Percentiles rank a stretch among this genome's conserved stretches.
These are phyloP conservation scores for Trochalopteron elliotii DNA, from an alignment of 2,113 vertebrate genomes.

Conservation along the genomic window DNA sequence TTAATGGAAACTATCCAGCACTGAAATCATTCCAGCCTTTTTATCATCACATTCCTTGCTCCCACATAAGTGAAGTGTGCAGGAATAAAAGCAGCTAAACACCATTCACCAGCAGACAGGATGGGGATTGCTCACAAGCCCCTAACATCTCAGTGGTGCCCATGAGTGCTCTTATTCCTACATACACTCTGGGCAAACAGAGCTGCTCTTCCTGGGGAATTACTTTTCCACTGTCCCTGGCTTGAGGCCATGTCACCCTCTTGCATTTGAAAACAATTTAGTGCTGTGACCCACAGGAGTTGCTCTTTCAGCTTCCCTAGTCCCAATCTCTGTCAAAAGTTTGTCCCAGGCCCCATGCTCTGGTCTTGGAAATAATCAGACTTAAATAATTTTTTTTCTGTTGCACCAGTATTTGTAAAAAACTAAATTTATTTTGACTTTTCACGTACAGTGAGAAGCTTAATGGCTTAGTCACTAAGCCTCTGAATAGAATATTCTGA, in stretches of 20 bases:
- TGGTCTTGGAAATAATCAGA: background rate
- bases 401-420: background rate
- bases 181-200: background rate
- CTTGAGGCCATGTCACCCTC: background rate
- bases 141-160: background rate
- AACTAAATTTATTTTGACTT: background rate
- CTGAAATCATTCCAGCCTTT: conserved; percentile 25
- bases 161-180: background rate
- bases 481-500: background rate
- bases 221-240: background rate
- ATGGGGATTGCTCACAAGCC: background rate
- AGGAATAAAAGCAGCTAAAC: background rate
- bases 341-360: background rate
- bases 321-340: background rate
- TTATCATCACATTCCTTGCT: conserved; percentile 48
- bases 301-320: background rate
- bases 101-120: background rate
- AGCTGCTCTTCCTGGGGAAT: background rate
- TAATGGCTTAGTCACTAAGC: background rate
- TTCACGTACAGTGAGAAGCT: background rate
- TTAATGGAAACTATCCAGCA: conserved; percentile 29
- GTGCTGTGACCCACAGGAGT: background rate
- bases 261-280: background rate
- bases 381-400: background rate
- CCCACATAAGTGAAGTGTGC: background rate